Percentiles rank a stretch among this genome's conserved stretches.
phyloP scores from a whole-genome alignment of 2,888 invertebrate species.

The Drosophila tripunctata region DNA sequence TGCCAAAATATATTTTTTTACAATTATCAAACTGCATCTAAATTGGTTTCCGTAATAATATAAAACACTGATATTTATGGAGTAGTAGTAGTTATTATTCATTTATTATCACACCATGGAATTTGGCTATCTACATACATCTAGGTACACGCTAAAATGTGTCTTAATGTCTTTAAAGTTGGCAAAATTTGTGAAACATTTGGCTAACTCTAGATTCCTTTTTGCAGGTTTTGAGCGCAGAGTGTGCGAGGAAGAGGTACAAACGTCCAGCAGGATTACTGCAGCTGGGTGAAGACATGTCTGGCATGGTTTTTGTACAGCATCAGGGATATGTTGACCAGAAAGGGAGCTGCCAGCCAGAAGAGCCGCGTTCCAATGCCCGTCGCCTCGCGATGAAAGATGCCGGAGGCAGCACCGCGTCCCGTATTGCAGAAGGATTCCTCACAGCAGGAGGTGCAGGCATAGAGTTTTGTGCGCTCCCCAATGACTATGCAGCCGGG shows the following conservation, averaged over 20 bases:
- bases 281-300: slow-evolving; percentile 42
- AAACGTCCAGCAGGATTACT: slow-evolving; percentile 11
- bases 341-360: slow-evolving; percentile 66
- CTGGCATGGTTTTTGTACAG: slow-evolving; percentile 59
- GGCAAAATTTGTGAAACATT: slow-evolving; percentile 21
- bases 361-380: slow-evolving; percentile 75
- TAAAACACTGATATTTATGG: not conserved
- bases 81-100: slow-evolving; percentile 25
- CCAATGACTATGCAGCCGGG: slow-evolving; percentile 95
- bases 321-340: slow-evolving; percentile 70
- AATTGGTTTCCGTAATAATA: too few species aligned
- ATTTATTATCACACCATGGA: slow-evolving; percentile 66
- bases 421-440: slow-evolving; percentile 92
- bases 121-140: slow-evolving; percentile 24
- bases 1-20: too few species aligned
- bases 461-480: slow-evolving; percentile 93
- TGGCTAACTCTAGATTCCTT: slow-evolving; percentile 29
- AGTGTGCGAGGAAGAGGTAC: not conserved
- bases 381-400: slow-evolving; percentile 77
- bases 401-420: slow-evolving; percentile 84
- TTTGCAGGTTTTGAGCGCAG: slow-evolving; percentile 34
- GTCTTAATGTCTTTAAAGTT: not conserved
- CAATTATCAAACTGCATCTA: too few species aligned
- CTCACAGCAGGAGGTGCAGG: slow-evolving; percentile 94
- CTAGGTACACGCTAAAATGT: slow-evolving; percentile 7